Conservation (phyloP, 2,888 invertebrate genomes). For the Drosophila niveifrons region DNA sequence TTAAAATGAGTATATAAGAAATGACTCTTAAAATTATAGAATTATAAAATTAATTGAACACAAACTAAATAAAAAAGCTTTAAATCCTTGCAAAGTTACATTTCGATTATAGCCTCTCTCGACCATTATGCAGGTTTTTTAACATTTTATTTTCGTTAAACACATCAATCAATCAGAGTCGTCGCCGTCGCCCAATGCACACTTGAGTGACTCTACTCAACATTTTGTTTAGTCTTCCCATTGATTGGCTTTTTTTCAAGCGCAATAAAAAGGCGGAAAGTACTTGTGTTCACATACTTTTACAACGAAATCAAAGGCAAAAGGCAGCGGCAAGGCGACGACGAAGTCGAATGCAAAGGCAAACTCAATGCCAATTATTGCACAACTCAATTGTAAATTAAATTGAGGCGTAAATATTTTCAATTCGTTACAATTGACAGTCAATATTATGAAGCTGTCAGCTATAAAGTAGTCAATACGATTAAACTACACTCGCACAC, state of each 20-base stretch:
- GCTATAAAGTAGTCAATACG: slow-evolving; percentile 32
- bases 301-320: slow-evolving; percentile 48
- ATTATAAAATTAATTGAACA: background rate
- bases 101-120: background rate
- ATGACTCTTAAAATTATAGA: too few species aligned
- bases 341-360: slow-evolving; percentile 16
- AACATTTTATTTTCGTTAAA: slow-evolving; percentile 12
- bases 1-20: background rate
- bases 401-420: slow-evolving; percentile 66
- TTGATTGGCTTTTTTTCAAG: slow-evolving; percentile 57
- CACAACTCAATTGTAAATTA: slow-evolving; percentile 48
- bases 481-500: slow-evolving; percentile 19
- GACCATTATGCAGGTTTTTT: slow-evolving; percentile 15
- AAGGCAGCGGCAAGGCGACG: background rate
- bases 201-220: slow-evolving; percentile 36
- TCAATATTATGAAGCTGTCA: slow-evolving; percentile 36
- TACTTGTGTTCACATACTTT: slow-evolving; percentile 34
- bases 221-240: slow-evolving; percentile 45
- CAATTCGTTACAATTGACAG: slow-evolving; percentile 47
- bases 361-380: slow-evolving; percentile 54
- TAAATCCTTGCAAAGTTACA: background rate
- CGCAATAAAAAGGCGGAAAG: slow-evolving; percentile 50
- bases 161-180: slow-evolving; percentile 58
- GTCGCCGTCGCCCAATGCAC: slow-evolving; percentile 16
- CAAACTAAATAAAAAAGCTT: background rate